A percentile compares a stretch with the other conserved stretches of the same genome.
phyloP scores from a whole-genome alignment of 2,113 vertebrate species.

The Symphodus melops region DNA sequence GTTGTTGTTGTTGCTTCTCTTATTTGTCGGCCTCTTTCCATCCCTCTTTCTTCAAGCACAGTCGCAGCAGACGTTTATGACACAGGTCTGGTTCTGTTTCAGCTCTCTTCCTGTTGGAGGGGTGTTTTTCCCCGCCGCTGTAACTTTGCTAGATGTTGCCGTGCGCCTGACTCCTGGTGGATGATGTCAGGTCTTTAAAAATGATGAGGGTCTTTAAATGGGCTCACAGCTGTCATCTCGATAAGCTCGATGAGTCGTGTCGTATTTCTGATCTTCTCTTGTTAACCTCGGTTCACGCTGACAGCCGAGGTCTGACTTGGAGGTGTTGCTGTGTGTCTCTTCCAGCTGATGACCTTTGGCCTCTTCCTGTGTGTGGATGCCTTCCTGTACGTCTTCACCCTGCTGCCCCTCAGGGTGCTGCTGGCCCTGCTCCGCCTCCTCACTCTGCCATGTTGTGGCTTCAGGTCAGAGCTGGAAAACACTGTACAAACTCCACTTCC shows the following conservation, averaged over 20 bases:
- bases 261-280: neutral
- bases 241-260: too few relatives aligned
- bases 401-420: conserved; percentile 93
- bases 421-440: conserved; percentile 91
- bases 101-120: too few relatives aligned
- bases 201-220: too few relatives aligned
- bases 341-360: conserved; percentile 96
- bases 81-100: too few relatives aligned
- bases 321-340: conserved; percentile 46
- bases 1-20: neutral
- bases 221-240: too few relatives aligned
- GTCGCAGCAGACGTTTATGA: too few relatives aligned
- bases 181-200: too few relatives aligned
- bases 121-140: too few relatives aligned
- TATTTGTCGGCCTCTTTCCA: too few relatives aligned
- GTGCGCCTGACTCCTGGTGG: too few relatives aligned
- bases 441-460: conserved; percentile 93
- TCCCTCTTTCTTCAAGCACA: too few relatives aligned
- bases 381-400: conserved; percentile 97
- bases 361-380: conserved; percentile 97
- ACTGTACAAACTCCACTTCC: neutral
- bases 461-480: conserved; percentile 82
- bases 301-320: conserved; percentile 16
- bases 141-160: too few relatives aligned
- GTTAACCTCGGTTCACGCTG: neutral